Percentiles rank a stretch among this genome's conserved stretches.
Conservation (phyloP, 2,797 vertebrate genomes). For the Taenioides sp. region DNA sequence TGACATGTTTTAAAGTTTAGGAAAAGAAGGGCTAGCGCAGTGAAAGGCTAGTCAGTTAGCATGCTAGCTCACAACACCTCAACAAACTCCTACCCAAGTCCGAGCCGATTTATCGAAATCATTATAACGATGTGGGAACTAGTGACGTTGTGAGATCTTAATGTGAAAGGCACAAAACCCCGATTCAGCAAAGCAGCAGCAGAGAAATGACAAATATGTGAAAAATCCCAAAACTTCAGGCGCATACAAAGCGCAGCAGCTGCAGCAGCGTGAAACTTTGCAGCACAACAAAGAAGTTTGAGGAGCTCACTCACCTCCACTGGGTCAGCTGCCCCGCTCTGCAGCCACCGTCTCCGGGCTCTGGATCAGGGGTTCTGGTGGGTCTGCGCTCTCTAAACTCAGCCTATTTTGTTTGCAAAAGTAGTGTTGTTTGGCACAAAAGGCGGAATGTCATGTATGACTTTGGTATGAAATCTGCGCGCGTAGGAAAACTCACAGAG, state of each 20-base stretch:
- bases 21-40: slow-evolving; percentile 40
- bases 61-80: slow-evolving; percentile 66
- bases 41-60: slow-evolving; percentile 68
- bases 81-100: slow-evolving; percentile 58
- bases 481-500: slow-evolving; percentile 72
- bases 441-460: slow-evolving; percentile 79
- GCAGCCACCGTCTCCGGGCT: slow-evolving; percentile 22
- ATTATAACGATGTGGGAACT: background rate
- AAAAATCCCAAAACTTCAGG: slow-evolving; percentile 80
- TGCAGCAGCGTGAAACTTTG: slow-evolving; percentile 69
- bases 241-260: slow-evolving; percentile 58
- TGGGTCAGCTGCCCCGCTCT: slow-evolving; percentile 44
- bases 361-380: background rate
- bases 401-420: slow-evolving; percentile 41
- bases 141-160: slow-evolving; percentile 9
- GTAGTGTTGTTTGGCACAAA: slow-evolving; percentile 67
- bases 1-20: background rate
- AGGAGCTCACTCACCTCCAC: slow-evolving; percentile 71
- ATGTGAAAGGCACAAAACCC: slow-evolving; percentile 11
- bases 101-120: slow-evolving; percentile 24
- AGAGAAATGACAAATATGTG: slow-evolving; percentile 78
- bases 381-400: background rate
- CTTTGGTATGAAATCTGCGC: slow-evolving; percentile 79
- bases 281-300: slow-evolving; percentile 74
- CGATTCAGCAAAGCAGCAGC: slow-evolving; percentile 49